Conservation (phyloP, 2,113 vertebrate genomes). For the Cyprinodon brontotheroides region DNA sequence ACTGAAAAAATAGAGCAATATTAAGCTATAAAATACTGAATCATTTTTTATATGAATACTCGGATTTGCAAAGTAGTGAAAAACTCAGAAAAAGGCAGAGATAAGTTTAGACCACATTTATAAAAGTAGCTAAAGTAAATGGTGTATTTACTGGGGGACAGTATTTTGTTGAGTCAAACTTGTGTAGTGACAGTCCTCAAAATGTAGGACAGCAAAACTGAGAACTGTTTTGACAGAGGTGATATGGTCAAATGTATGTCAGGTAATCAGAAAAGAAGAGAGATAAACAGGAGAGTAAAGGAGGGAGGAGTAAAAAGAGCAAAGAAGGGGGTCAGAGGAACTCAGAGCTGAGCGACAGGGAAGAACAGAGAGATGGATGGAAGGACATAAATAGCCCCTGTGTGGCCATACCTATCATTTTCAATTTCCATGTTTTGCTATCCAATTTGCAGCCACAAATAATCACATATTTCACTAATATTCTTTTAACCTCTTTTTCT, state of each 20-base stretch:
- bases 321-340: constrained; percentile 4
- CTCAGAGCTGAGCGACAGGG: constrained; percentile 45
- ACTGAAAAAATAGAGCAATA: not conserved
- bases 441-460: constrained; percentile 60
- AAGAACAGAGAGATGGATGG: constrained; percentile 58
- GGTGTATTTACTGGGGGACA: too few species aligned
- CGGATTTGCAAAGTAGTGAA: constrained; percentile 23
- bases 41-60: constrained; percentile 8
- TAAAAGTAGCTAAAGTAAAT: constrained; percentile 37
- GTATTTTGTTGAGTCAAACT: too few species aligned
- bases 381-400: constrained; percentile 70
- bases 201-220: constrained; percentile 18
- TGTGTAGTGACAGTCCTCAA: constrained; percentile 44
- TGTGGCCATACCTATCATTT: constrained; percentile 67
- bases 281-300: not conserved
- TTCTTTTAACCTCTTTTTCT: constrained; percentile 16
- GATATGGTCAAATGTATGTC: constrained; percentile 23
- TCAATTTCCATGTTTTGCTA: constrained; percentile 69
- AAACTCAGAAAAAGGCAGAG: constrained; percentile 5
- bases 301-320: not conserved
- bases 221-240: constrained; percentile 29
- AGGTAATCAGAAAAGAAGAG: constrained; percentile 12
- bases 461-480: constrained; percentile 20
- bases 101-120: constrained; percentile 39
- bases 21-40: constrained; percentile 20